Evolutionary conservation across 2,797 vertebrate species (phyloP).

Genomic region (Echeneis naucrates): DNA sequence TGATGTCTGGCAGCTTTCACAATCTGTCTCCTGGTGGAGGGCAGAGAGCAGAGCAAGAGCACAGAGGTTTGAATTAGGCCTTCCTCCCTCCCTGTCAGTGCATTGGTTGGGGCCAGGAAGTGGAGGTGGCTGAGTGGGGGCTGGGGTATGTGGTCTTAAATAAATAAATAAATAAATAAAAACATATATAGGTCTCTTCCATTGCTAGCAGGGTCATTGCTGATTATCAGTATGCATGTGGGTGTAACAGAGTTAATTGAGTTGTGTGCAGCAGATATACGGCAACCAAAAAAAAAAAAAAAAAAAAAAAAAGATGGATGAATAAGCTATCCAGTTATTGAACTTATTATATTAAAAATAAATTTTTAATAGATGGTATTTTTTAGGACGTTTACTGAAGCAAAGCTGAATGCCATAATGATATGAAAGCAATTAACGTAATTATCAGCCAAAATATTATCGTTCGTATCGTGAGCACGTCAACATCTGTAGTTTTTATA

Average conservation of each 20-base stretch:
- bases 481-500: slow-evolving; percentile 15
- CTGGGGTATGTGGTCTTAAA: slow-evolving; percentile 61
- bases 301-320: no score
- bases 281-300: no score
- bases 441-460: neutral
- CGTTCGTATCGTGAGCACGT: slow-evolving; percentile 9
- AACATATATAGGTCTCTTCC: slow-evolving; percentile 35
- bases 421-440: neutral
- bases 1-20: slow-evolving; percentile 85
- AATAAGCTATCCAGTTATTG: no score
- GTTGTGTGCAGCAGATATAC: neutral
- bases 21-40: slow-evolving; percentile 74
- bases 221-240: slow-evolving; percentile 27
- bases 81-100: slow-evolving; percentile 16
- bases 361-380: no score
- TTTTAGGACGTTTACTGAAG: no score
- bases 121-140: slow-evolving; percentile 30
- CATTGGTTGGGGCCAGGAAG: slow-evolving; percentile 25
- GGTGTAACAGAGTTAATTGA: slow-evolving; percentile 1
- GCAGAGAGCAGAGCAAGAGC: slow-evolving; percentile 76
- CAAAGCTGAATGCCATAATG: no score
- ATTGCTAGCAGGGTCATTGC: slow-evolving; percentile 31
- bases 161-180: slow-evolving; percentile 24
- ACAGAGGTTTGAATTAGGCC: slow-evolving; percentile 60
- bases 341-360: neutral